These are phyloP conservation scores for Acromyrmex heyeri DNA, from an alignment of 1,140 invertebrate genomes.

Conservation along the genomic window DNA sequence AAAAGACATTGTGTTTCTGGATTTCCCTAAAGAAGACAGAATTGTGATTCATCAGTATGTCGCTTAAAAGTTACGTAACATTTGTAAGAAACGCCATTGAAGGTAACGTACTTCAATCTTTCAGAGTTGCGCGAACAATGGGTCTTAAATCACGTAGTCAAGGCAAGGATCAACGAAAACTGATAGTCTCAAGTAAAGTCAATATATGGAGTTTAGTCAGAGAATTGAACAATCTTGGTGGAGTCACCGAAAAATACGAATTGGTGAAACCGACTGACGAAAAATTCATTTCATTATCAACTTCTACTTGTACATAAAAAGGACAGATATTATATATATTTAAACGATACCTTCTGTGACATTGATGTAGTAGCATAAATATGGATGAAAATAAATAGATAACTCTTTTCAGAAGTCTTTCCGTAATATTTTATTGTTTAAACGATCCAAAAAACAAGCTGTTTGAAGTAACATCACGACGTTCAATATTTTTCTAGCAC, in stretches of 20 bases:
- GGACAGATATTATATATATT: background rate
- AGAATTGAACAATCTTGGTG: slow-evolving; percentile 79
- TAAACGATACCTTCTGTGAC: slow-evolving; percentile 21
- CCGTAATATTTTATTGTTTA: slow-evolving; percentile 57
- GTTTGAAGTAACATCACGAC: slow-evolving; percentile 40
- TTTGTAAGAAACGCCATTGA: slow-evolving; percentile 3
- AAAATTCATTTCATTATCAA: background rate
- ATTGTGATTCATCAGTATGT: slow-evolving; percentile 89
- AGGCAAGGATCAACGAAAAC: slow-evolving; percentile 77
- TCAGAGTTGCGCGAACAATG: slow-evolving; percentile 80
- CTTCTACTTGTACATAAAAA: background rate
- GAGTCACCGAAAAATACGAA: slow-evolving; percentile 81
- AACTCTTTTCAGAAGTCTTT: slow-evolving; percentile 17
- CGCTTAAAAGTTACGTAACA: background rate
- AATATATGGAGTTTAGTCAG: slow-evolving; percentile 75
- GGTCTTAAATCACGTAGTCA: slow-evolving; percentile 83
- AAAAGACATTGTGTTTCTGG: slow-evolving; percentile 90
- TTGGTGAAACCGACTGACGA: slow-evolving; percentile 32
- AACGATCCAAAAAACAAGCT: slow-evolving; percentile 51
- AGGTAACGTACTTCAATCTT: slow-evolving; percentile 22
- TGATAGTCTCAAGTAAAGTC: slow-evolving; percentile 81
- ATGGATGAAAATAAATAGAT: slow-evolving; percentile 22
- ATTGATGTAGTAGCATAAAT: background rate
- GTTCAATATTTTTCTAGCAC: background rate
- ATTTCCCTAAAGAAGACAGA: slow-evolving; percentile 91